These are phyloP conservation scores for Parambassis ranga DNA, from an alignment of 2,797 vertebrate species.

Conservation along the genomic window DNA sequence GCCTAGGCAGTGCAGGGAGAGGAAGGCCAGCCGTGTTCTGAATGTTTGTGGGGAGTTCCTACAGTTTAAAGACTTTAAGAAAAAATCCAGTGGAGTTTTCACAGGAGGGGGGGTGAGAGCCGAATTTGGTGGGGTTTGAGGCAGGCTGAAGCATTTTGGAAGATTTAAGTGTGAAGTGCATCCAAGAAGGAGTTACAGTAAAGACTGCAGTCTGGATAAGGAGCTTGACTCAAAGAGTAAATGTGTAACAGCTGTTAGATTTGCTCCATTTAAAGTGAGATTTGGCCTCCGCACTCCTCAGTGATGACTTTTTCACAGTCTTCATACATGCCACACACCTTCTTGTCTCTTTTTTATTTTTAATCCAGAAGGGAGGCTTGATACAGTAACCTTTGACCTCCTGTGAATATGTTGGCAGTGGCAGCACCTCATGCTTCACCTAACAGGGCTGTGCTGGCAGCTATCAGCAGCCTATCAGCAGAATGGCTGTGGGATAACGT, in stretches of 20 bases:
- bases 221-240: slow-evolving; percentile 18
- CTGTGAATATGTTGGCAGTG: slow-evolving; percentile 2
- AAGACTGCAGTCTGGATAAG: slow-evolving; percentile 19
- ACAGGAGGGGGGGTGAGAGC: slow-evolving; percentile 8
- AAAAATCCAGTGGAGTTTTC: slow-evolving; percentile 20
- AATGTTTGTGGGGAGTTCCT: neutral
- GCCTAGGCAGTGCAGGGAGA: neutral
- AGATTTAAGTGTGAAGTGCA: slow-evolving; percentile 18
- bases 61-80: neutral
- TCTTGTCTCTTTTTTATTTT: neutral
- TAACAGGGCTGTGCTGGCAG: slow-evolving; percentile 11
- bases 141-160: slow-evolving; percentile 11
- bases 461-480: slow-evolving; percentile 48
- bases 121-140: neutral
- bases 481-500: slow-evolving; percentile 39
- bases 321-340: neutral
- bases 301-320: slow-evolving; percentile 4
- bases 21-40: neutral
- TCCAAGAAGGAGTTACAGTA: slow-evolving; percentile 33
- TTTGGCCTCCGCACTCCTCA: neutral
- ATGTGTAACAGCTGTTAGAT: slow-evolving; percentile 35
- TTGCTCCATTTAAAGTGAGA: neutral
- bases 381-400: slow-evolving; percentile 29
- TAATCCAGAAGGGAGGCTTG: slow-evolving; percentile 33
- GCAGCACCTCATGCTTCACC: slow-evolving; percentile 14